phyloP scores from a whole-genome alignment of 2,113 vertebrate species.

The Bothrops jararaca region DNA sequence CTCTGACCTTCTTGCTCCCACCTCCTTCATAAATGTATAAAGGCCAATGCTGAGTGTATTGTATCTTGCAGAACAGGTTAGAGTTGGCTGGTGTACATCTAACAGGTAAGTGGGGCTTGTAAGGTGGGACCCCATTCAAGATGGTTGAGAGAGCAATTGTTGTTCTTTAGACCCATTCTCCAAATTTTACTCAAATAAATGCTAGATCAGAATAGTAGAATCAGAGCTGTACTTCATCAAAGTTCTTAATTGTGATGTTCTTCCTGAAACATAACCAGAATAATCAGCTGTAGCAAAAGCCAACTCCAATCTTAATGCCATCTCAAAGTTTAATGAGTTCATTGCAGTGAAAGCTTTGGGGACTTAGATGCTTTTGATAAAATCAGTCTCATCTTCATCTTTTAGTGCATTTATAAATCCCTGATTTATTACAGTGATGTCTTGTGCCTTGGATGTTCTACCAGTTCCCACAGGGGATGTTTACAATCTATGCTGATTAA shows the following conservation, averaged over 20 bases:
- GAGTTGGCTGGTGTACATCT: neutral
- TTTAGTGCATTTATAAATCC: neutral
- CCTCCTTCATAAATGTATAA: neutral
- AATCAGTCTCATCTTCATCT: neutral
- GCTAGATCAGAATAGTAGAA: neutral
- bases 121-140: neutral
- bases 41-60: neutral
- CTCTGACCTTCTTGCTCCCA: neutral
- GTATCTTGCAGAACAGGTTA: neutral
- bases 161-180: neutral
- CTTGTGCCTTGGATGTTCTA: neutral
- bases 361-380: neutral
- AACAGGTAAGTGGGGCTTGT: constrained; percentile 2
- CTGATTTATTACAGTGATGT: neutral
- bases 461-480: neutral
- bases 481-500: neutral
- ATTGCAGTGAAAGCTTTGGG: neutral
- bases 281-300: neutral
- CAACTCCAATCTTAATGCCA: neutral
- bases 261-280: neutral
- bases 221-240: no score
- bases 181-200: neutral
- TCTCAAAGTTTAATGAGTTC: neutral
- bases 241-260: neutral
- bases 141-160: neutral